phyloP scores from a whole-genome alignment of 2,888 invertebrate species.

The Dicyrtomina minuta region DNA sequence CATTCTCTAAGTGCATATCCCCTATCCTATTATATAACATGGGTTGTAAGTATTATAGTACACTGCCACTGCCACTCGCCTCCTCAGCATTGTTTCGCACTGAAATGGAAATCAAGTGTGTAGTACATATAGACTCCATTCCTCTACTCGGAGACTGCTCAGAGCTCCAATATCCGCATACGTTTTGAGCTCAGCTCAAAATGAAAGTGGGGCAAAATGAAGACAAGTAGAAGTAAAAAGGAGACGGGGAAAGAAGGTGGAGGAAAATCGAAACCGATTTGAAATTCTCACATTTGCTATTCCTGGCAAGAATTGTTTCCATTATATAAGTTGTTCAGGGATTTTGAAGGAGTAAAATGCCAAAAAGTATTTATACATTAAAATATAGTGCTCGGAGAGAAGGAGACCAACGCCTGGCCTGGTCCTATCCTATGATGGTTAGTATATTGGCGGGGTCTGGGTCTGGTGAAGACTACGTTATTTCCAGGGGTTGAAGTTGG shows the following conservation, averaged over 20 bases:
- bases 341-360: background rate
- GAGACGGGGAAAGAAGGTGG: background rate
- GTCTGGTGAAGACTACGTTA: no score
- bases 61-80: background rate
- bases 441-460: no score
- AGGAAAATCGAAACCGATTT: conserved; percentile 23
- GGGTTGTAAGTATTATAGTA: no score
- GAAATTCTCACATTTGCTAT: conserved; percentile 19
- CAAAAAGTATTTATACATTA: background rate
- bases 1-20: no score
- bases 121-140: no score
- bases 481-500: no score
- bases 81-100: no score
- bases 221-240: background rate
- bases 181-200: no score
- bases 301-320: conserved; percentile 24
- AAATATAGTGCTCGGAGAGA: background rate
- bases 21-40: no score
- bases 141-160: no score
- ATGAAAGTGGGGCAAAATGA: background rate
- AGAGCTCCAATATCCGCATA: no score
- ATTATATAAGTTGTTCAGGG: conserved; percentile 20
- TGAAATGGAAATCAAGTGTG: no score
- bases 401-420: background rate
- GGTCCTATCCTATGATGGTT: background rate